Conservation (phyloP, 2,113 vertebrate species). For the Phyllostomus discolor region DNA sequence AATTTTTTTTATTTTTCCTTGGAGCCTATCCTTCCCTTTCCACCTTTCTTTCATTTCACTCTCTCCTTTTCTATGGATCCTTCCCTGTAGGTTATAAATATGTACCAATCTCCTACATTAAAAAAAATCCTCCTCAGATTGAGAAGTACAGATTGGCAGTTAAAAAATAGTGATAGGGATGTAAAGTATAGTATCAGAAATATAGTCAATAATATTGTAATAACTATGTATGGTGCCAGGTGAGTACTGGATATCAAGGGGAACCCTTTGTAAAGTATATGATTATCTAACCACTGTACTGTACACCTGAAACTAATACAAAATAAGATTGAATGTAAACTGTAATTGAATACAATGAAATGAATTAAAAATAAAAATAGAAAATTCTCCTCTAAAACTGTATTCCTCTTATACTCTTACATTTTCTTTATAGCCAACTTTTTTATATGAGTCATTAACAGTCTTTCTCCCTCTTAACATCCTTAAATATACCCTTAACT, state of each 20-base stretch:
- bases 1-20: background rate
- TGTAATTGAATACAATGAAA: background rate
- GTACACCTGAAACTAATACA: background rate
- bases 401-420: background rate
- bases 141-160: background rate
- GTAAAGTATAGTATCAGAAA: background rate
- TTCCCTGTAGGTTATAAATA: background rate
- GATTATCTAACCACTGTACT: background rate
- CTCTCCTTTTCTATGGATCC: background rate
- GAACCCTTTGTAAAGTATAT: background rate
- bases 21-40: background rate
- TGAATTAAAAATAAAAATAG: background rate
- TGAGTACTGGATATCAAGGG: background rate
- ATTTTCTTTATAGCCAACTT: background rate
- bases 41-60: background rate
- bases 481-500: background rate
- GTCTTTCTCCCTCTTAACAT: background rate
- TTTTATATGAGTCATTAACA: background rate
- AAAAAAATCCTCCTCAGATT: background rate
- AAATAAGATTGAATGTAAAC: background rate
- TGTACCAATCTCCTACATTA: background rate
- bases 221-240: background rate
- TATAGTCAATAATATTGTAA: background rate
- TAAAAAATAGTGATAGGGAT: background rate
- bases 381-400: background rate